A percentile compares a stretch with the other conserved stretches of the same genome.
Conservation (phyloP, 2,888 invertebrate genomes). For the Mimachlamys varia region DNA sequence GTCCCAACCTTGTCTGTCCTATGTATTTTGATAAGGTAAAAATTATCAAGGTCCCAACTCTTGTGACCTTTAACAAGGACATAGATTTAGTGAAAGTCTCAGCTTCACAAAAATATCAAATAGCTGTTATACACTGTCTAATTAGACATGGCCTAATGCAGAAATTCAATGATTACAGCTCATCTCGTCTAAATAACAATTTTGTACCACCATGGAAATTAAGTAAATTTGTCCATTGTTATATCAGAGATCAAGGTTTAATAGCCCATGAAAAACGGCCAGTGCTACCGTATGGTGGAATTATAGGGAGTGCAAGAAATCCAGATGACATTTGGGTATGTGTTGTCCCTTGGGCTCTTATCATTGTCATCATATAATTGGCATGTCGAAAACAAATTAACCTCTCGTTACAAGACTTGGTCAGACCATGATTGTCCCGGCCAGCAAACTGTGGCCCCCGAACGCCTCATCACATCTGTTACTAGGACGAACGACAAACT, state of each 20-base stretch:
- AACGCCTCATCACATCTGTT: slow-evolving; percentile 10
- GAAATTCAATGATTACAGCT: slow-evolving; percentile 12
- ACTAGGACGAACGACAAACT: background rate
- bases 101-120: background rate
- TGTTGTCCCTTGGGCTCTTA: background rate
- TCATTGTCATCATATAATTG: slow-evolving; percentile 37
- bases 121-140: background rate
- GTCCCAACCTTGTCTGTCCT: background rate
- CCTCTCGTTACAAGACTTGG: slow-evolving; percentile 37
- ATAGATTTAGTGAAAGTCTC: too few relatives aligned
- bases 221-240: background rate
- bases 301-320: slow-evolving; percentile 5
- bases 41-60: background rate
- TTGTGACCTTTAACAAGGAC: background rate
- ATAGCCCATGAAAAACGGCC: slow-evolving; percentile 16
- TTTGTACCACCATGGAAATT: background rate
- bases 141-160: background rate
- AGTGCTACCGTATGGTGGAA: slow-evolving; percentile 32
- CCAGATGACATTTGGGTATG: slow-evolving; percentile 34
- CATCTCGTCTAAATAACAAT: background rate
- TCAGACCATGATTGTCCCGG: background rate
- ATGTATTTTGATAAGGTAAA: background rate
- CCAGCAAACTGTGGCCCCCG: background rate
- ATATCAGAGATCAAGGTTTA: background rate
- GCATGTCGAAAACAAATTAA: slow-evolving; percentile 42